These are phyloP conservation scores for Leptinotarsa rubiginosa DNA, from an alignment of 2,888 invertebrate genomes.

Conservation along the genomic window DNA sequence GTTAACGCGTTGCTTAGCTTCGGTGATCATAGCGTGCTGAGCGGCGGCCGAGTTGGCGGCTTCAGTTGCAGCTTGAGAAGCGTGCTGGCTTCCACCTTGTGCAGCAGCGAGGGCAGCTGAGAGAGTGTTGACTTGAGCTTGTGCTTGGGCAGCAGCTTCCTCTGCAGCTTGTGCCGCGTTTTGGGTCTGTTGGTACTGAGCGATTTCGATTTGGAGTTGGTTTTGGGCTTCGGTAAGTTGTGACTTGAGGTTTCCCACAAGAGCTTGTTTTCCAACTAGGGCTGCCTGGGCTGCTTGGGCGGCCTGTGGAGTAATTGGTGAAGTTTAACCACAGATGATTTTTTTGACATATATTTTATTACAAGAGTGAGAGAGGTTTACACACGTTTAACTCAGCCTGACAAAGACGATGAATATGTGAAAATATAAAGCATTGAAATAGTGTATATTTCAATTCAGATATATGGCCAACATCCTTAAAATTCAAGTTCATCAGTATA, in stretches of 20 bases:
- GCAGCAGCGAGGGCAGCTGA: constrained; percentile 73
- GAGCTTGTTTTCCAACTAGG: constrained; percentile 71
- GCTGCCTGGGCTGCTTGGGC: constrained; percentile 74
- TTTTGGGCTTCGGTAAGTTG: constrained; percentile 76
- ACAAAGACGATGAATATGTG: no score
- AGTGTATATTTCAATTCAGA: no score
- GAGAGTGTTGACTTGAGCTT: constrained; percentile 73
- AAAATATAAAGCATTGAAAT: no score
- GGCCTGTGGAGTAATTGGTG: constrained; percentile 65
- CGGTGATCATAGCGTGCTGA: constrained; percentile 57
- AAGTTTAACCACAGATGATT: neutral
- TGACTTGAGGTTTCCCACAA: constrained; percentile 70
- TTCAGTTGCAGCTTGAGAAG: constrained; percentile 47
- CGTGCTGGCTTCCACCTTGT: constrained; percentile 50
- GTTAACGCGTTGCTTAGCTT: constrained; percentile 75
- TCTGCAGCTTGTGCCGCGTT: constrained; percentile 76
- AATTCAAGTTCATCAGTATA: no score
- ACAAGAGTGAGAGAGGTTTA: no score
- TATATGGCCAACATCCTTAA: no score
- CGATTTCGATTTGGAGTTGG: constrained; percentile 74
- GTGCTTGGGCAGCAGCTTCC: constrained; percentile 77
- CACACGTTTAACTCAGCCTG: no score
- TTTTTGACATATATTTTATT: neutral
- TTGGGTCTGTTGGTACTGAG: constrained; percentile 78
- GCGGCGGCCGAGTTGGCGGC: constrained; percentile 48